Evolutionary conservation across 2,888 invertebrate genomes (phyloP).

Genomic region (Folsomia candida): DNA sequence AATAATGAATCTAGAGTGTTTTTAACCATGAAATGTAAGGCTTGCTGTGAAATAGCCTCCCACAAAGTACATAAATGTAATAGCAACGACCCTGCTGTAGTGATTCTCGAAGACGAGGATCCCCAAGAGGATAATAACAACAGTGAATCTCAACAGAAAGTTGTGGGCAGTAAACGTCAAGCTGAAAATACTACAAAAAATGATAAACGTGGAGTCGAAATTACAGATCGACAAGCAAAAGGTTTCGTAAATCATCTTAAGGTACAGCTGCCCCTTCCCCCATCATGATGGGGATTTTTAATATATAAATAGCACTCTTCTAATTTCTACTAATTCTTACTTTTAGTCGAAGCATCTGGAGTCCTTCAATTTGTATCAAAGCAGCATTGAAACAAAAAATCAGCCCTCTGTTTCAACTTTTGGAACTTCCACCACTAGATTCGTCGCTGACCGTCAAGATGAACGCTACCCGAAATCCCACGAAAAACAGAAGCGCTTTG

Average conservation of each 20-base stretch:
- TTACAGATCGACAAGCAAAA: not conserved
- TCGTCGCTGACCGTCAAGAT: not conserved
- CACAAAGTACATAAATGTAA: too few relatives aligned
- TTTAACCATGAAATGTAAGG: too few relatives aligned
- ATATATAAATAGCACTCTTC: not conserved
- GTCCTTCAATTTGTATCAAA: not conserved
- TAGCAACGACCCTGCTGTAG: too few relatives aligned
- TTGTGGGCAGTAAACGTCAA: too few relatives aligned
- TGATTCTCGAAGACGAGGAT: too few relatives aligned
- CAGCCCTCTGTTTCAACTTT: not conserved
- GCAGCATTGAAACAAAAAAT: not conserved
- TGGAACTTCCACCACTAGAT: not conserved
- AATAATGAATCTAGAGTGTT: too few relatives aligned
- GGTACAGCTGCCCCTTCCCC: not conserved
- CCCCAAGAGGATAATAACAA: too few relatives aligned
- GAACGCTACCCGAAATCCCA: not conserved
- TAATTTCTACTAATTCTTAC: not conserved
- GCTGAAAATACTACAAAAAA: too few relatives aligned
- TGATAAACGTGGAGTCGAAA: not conserved
- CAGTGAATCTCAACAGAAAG: too few relatives aligned
- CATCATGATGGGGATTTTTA: not conserved
- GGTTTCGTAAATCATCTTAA: not conserved
- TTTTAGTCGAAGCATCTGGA: too few relatives aligned
- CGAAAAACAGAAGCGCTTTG: not conserved
- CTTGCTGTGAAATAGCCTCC: too few relatives aligned